Percentiles rank a stretch among this genome's conserved stretches.
Evolutionary conservation across 2,888 invertebrate genomes (phyloP).

Genomic region (Noctua pronuba): DNA sequence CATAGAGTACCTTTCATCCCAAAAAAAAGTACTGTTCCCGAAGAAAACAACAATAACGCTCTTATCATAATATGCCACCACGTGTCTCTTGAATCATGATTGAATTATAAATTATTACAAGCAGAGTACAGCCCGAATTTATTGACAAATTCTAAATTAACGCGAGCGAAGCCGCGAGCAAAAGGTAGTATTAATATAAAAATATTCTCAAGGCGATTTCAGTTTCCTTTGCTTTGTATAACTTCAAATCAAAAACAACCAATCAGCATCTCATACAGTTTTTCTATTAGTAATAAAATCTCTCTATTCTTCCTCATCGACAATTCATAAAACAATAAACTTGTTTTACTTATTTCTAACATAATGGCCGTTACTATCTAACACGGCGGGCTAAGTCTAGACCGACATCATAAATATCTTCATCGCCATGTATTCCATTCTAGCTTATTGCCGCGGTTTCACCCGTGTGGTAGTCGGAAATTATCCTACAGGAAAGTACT

Average conservation of each 20-base stretch:
- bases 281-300: slow-evolving; percentile 19
- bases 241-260: not conserved
- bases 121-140: too few species aligned
- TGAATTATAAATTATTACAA: too few species aligned
- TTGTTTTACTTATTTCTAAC: not conserved
- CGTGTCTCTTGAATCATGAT: too few species aligned
- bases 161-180: too few species aligned
- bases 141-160: too few species aligned
- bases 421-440: slow-evolving; percentile 35
- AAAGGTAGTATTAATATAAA: not conserved
- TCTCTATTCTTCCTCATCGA: slow-evolving; percentile 1
- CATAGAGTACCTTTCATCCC: too few species aligned
- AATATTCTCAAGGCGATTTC: not conserved
- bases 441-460: not conserved
- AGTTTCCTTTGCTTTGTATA: not conserved
- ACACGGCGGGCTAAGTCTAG: slow-evolving; percentile 42
- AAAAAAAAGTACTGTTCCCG: too few species aligned
- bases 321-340: slow-evolving; percentile 39
- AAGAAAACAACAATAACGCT: too few species aligned
- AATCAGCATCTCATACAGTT: not conserved
- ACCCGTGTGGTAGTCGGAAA: not conserved
- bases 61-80: too few species aligned
- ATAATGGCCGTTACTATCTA: slow-evolving; percentile 16
- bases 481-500: not conserved
- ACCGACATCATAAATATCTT: slow-evolving; percentile 45